Base-by-base conservation (phyloP, 2,888 invertebrate species). In the Eupithecia pulchellata region DNA sequence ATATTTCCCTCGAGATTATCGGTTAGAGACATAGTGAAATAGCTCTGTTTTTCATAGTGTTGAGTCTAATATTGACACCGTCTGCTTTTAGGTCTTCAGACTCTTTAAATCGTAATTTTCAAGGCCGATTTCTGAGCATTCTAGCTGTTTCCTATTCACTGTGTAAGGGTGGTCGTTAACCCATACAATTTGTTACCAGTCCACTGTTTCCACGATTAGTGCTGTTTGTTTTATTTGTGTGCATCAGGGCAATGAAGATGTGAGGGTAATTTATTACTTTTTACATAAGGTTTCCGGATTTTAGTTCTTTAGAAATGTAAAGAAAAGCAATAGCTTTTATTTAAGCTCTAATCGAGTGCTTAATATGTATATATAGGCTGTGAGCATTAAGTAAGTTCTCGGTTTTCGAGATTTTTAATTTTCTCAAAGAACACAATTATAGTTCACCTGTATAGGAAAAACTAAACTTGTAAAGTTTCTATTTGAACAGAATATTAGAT, bases 141-240 rank as follows among this genome's bases (percentile, higher is more conserved):
- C 61, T 36, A 64, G 34, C 34, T 42, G 57, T 52, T 42, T 64
- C 20, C 13, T 29, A 47, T 60, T 4, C 30, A 72, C 73, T 61
- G 73, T 75, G 55, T 30, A 64, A 66, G 73, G 73, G 67, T 73
- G 61, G 73, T 83, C 85, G 84, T 85, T 86, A 86, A 79, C 83
- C 84, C 81, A 57, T 75, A 80, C 84, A 79, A 85, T 86, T 85
- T 84, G 83, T 83, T 78, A 79, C 77, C 77, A 65, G 77, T 73
- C 77, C 72, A 76, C 75, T 72, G 76, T 72, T 79, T 78, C 80
- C 81, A 78, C 81, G 82, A 81, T 76, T 75, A 78, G 74, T 73
- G 73, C 74, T 71, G 77, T 81, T 82, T 78, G 76, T 83, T 85
- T 83, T 84, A 84, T 84, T 79, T 74, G 76, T 79, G 70, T 75